Conservation (phyloP, 2,797 vertebrate species). For the Enteromius afrohamiltoni region DNA sequence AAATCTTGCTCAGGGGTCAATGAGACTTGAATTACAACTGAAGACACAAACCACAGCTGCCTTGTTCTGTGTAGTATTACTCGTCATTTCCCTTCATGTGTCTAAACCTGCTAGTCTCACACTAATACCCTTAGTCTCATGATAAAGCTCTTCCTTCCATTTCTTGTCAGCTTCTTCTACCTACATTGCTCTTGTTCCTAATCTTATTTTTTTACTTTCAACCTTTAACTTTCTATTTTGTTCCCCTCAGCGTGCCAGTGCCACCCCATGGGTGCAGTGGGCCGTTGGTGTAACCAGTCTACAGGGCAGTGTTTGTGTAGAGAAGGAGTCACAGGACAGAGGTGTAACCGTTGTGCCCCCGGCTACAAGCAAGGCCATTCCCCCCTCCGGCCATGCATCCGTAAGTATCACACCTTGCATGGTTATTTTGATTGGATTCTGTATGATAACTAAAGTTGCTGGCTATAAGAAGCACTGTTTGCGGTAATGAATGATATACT, state of each 20-base stretch:
- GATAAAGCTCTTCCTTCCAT: slow-evolving; percentile 1
- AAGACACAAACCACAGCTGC: slow-evolving; percentile 37
- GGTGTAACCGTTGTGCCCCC: slow-evolving; percentile 85
- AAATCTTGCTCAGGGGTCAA: slow-evolving; percentile 31
- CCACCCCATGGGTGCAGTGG: slow-evolving; percentile 85
- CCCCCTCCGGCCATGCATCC: slow-evolving; percentile 84
- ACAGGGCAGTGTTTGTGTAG: slow-evolving; percentile 89
- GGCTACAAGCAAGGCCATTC: slow-evolving; percentile 89
- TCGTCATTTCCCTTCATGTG: slow-evolving; percentile 17
- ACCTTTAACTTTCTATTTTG: background rate
- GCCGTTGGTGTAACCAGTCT: slow-evolving; percentile 87
- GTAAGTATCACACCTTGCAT: slow-evolving; percentile 73
- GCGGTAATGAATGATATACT: background rate
- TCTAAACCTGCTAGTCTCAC: background rate
- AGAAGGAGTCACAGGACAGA: slow-evolving; percentile 84
- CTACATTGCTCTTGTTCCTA: background rate
- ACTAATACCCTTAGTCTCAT: slow-evolving; percentile 4
- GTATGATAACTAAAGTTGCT: background rate
- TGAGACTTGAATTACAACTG: slow-evolving; percentile 32
- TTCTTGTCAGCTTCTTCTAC: slow-evolving; percentile 30
- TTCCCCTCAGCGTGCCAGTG: slow-evolving; percentile 83
- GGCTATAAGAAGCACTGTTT: background rate
- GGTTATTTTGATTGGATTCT: background rate
- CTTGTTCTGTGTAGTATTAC: slow-evolving; percentile 31
- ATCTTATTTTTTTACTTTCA: background rate